Evolutionary conservation across 2,113 vertebrate species (phyloP).

Genomic region (Amphiprion ocellaris): DNA sequence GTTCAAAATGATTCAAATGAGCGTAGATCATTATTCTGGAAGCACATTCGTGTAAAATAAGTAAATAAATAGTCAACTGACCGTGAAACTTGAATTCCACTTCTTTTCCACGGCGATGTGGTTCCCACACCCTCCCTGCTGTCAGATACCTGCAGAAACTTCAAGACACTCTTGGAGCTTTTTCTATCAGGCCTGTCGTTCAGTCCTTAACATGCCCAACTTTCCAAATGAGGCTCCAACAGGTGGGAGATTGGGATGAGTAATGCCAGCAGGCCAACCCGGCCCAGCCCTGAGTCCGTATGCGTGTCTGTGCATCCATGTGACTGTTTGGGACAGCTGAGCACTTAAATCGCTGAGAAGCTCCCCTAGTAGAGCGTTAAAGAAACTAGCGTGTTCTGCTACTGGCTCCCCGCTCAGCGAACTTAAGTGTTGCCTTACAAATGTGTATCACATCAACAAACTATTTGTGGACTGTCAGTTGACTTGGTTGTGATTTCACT

Average conservation of each 20-base stretch:
- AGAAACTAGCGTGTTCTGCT: neutral
- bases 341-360: slow-evolving; percentile 46
- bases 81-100: slow-evolving; percentile 38
- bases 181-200: slow-evolving; percentile 11
- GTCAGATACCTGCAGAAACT: neutral
- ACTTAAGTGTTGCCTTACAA: neutral
- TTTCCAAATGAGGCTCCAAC: slow-evolving; percentile 73
- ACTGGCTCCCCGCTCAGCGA: neutral
- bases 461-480: too few relatives aligned
- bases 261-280: slow-evolving; percentile 47
- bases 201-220: slow-evolving; percentile 21
- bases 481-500: too few relatives aligned
- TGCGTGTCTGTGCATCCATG: slow-evolving; percentile 14
- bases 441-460: too few relatives aligned
- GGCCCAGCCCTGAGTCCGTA: slow-evolving; percentile 28
- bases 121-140: neutral
- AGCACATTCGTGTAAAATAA: neutral
- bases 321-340: slow-evolving; percentile 77
- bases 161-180: neutral
- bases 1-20: neutral
- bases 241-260: slow-evolving; percentile 72
- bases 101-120: neutral
- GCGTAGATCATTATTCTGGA: neutral
- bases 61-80: slow-evolving; percentile 24
- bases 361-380: slow-evolving; percentile 25